Evolutionary conservation across 2,888 invertebrate genomes (phyloP).

Genomic region (Dryocosmus kuriphilus): DNA sequence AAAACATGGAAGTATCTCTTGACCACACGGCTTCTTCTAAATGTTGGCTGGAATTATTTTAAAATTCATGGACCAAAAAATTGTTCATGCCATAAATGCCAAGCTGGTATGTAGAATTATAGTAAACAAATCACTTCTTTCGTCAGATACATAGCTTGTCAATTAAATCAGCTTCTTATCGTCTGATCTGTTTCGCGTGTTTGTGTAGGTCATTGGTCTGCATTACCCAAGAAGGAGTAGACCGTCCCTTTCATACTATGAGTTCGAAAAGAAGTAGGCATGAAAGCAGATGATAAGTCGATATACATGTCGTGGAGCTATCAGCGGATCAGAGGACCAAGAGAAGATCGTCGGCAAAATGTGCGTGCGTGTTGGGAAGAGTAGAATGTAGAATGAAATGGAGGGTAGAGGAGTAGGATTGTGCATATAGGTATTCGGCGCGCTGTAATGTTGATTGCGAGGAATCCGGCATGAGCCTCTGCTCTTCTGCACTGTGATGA

Average conservation of each 20-base stretch:
- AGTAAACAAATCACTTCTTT: constrained; percentile 38
- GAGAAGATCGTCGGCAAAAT: constrained; percentile 33
- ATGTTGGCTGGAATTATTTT: not conserved
- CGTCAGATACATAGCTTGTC: constrained; percentile 33
- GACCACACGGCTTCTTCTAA: not conserved
- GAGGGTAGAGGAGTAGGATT: constrained; percentile 50
- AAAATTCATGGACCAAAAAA: not conserved
- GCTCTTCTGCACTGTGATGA: not conserved
- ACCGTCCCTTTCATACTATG: not conserved
- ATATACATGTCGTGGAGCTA: constrained; percentile 3
- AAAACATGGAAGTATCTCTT: not conserved
- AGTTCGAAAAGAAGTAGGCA: not conserved
- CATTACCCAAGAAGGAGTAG: constrained; percentile 20
- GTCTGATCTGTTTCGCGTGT: constrained; percentile 11
- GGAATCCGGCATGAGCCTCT: constrained; percentile 57
- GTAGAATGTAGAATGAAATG: constrained; percentile 47
- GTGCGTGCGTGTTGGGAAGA: constrained; percentile 34
- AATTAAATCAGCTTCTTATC: constrained; percentile 37
- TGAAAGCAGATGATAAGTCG: constrained; percentile 35
- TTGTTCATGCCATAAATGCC: not conserved
- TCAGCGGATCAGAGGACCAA: constrained; percentile 13
- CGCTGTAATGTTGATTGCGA: constrained; percentile 70
- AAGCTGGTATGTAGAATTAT: constrained; percentile 15
- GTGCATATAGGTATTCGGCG: constrained; percentile 56
- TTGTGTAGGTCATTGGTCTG: not conserved